A percentile compares a stretch with the other conserved stretches of the same genome.
phyloP scores from a whole-genome alignment of 2,888 invertebrate species.

The Aricia artaxerxes region DNA sequence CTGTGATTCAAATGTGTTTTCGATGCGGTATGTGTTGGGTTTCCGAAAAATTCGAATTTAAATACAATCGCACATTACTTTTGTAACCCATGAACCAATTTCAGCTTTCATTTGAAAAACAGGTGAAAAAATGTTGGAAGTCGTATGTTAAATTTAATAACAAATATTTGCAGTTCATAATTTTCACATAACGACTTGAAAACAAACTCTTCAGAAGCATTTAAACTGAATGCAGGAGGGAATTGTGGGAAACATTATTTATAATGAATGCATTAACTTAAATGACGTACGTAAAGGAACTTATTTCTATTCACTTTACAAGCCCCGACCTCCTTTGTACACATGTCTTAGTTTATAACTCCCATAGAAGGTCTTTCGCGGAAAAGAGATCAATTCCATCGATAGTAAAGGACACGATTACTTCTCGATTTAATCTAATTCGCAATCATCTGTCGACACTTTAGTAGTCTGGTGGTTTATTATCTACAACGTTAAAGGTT shows the following conservation, averaged over 20 bases:
- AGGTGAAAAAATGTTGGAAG: background rate
- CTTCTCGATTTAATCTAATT: slow-evolving; percentile 60
- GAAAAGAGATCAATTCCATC: slow-evolving; percentile 60
- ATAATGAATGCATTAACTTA: slow-evolving; percentile 26
- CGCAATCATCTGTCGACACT: slow-evolving; percentile 62
- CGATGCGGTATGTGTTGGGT: slow-evolving; percentile 4
- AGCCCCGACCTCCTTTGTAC: slow-evolving; percentile 62
- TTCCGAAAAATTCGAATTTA: slow-evolving; percentile 6
- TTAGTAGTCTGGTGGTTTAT: slow-evolving; percentile 42
- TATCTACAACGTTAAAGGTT: slow-evolving; percentile 39
- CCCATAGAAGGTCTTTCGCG: slow-evolving; percentile 61
- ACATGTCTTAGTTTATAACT: slow-evolving; percentile 66
- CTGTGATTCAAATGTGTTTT: slow-evolving; percentile 21
- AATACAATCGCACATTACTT: slow-evolving; percentile 18
- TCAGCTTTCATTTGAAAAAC: background rate
- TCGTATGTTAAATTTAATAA: background rate
- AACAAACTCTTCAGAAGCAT: slow-evolving; percentile 12
- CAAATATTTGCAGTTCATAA: slow-evolving; percentile 6
- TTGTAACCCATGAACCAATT: background rate
- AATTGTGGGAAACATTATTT: background rate
- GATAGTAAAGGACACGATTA: slow-evolving; percentile 63
- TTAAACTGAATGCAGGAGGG: background rate
- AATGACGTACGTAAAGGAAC: slow-evolving; percentile 51
- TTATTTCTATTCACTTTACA: slow-evolving; percentile 48
- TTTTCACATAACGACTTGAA: background rate